These are phyloP conservation scores for Drosophila teissieri DNA, from an alignment of 1,140 invertebrate species.

Conservation along the genomic window DNA sequence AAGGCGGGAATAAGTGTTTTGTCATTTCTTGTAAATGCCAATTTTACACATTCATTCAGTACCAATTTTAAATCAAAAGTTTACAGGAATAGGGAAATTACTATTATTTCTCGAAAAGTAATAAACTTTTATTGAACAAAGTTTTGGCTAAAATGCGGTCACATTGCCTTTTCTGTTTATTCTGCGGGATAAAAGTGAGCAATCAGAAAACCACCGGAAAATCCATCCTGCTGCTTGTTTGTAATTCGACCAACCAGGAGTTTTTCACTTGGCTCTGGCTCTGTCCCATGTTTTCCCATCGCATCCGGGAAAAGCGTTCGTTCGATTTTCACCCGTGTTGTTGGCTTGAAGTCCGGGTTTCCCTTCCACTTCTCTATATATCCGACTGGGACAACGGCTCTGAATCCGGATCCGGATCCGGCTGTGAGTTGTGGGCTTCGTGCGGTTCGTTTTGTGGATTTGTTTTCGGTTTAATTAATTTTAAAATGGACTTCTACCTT, in stretches of 20 bases:
- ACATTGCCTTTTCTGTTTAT: slow-evolving; percentile 7
- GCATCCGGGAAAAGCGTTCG: slow-evolving; percentile 47
- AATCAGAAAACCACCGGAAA: slow-evolving; percentile 30
- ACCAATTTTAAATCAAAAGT: too few species aligned
- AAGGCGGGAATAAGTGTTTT: too few species aligned
- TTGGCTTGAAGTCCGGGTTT: slow-evolving; percentile 11
- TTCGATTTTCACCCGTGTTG: slow-evolving; percentile 38
- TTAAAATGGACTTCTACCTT: slow-evolving; percentile 62
- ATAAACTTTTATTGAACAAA: not conserved
- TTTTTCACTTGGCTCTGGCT: slow-evolving; percentile 28
- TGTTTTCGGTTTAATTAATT: slow-evolving; percentile 62
- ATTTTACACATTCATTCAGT: too few species aligned
- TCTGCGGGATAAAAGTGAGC: slow-evolving; percentile 24
- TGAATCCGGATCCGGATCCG: slow-evolving; percentile 2
- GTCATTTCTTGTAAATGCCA: too few species aligned
- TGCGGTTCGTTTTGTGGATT: slow-evolving; percentile 63
- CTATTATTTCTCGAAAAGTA: not conserved
- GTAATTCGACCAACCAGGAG: slow-evolving; percentile 28
- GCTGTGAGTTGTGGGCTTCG: slow-evolving; percentile 26
- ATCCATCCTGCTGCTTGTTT: slow-evolving; percentile 39
- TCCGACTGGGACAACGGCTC: not conserved
- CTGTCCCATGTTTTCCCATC: slow-evolving; percentile 26
- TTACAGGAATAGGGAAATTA: too few species aligned
- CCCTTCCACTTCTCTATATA: not conserved
- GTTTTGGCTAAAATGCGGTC: not conserved